Conservation (phyloP, 1,140 invertebrate genomes). For the Mesaphorura yosii region DNA sequence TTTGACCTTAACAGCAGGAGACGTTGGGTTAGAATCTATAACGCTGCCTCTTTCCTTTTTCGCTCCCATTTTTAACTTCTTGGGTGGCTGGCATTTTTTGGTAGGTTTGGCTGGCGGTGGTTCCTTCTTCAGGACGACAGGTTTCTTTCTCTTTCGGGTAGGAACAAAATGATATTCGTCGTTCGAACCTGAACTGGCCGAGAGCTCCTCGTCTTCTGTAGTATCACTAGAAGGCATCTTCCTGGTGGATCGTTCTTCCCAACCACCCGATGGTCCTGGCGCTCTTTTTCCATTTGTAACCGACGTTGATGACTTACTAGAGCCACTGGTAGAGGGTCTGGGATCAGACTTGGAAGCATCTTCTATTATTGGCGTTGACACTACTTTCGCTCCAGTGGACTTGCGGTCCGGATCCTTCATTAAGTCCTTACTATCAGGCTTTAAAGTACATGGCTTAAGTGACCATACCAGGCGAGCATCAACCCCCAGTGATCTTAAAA, state of each 20-base stretch:
- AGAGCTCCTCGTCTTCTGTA: too few species aligned
- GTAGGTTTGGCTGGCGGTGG: neutral
- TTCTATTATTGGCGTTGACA: too few species aligned
- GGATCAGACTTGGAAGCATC: too few species aligned
- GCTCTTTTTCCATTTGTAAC: constrained; percentile 3
- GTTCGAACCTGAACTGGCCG: too few species aligned
- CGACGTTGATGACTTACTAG: too few species aligned
- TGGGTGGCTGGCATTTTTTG: constrained; percentile 2
- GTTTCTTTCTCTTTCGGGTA: constrained; percentile 6
- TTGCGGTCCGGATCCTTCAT: too few species aligned
- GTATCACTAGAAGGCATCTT: too few species aligned
- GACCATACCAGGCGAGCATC: constrained; percentile 63
- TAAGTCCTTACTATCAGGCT: constrained; percentile 46
- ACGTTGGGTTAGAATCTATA: constrained; percentile 20
- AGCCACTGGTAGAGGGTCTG: too few species aligned
- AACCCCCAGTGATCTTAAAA: constrained; percentile 64
- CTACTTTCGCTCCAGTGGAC: too few species aligned
- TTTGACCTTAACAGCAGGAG: constrained; percentile 11
- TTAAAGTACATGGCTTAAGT: constrained; percentile 50
- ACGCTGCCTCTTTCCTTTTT: constrained; percentile 35
- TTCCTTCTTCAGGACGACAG: neutral
- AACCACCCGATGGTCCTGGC: neutral
- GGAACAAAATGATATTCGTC: too few species aligned
- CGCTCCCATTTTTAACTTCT: constrained; percentile 8
- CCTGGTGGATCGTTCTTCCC: neutral